Conservation (phyloP, 2,797 vertebrate species). For the Pristis pectinata region DNA sequence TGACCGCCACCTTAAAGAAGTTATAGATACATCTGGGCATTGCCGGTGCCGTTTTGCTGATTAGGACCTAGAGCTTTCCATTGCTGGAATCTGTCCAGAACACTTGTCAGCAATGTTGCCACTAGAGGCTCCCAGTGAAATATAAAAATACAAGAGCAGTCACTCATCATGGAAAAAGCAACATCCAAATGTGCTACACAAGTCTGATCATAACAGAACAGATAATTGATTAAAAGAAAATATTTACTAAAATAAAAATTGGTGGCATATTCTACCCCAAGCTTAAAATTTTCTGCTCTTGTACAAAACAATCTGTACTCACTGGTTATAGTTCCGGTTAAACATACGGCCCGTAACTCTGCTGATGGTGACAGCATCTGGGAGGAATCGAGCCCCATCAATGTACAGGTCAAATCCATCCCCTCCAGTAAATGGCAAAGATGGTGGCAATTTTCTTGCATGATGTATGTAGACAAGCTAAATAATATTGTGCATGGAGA, state of each 20-base stretch:
- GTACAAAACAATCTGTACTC: constrained; percentile 35
- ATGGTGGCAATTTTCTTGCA: constrained; percentile 32
- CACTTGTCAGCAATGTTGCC: neutral
- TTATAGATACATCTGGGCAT: neutral
- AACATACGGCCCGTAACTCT: constrained; percentile 47
- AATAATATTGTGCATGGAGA: neutral
- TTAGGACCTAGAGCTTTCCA: neutral
- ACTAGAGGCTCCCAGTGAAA: constrained; percentile 11
- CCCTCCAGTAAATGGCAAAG: constrained; percentile 38
- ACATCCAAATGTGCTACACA: neutral
- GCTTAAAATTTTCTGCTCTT: neutral
- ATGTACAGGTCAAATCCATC: constrained; percentile 45
- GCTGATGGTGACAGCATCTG: constrained; percentile 47
- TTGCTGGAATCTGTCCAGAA: neutral
- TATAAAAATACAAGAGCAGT: neutral
- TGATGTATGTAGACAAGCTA: constrained; percentile 43
- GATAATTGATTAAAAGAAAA: neutral
- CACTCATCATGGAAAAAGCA: neutral
- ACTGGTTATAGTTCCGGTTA: constrained; percentile 47
- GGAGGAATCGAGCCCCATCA: constrained; percentile 47
- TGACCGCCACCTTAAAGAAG: neutral
- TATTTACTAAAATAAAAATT: neutral
- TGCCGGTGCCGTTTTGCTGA: neutral
- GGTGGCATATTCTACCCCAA: neutral
- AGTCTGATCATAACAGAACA: neutral